These are phyloP conservation scores for Liasis olivaceus DNA, from an alignment of 2,797 vertebrate genomes.

Conservation along the genomic window DNA sequence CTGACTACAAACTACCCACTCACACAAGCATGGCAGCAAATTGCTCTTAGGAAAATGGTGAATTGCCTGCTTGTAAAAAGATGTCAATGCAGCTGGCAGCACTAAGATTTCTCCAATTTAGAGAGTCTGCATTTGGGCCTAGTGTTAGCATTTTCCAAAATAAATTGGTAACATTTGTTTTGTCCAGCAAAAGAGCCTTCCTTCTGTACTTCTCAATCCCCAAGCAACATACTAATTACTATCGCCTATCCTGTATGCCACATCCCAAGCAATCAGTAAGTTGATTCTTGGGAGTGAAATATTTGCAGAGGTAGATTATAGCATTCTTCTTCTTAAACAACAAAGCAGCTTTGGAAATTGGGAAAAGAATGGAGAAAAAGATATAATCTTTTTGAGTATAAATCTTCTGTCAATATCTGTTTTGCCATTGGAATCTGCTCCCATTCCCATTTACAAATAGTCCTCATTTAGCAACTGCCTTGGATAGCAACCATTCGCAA, in stretches of 20 bases:
- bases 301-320: background rate
- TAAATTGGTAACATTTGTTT: background rate
- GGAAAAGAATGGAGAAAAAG: background rate
- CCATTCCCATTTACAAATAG: background rate
- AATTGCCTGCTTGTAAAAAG: slow-evolving; percentile 45
- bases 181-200: rapidly evolving
- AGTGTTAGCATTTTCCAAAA: background rate
- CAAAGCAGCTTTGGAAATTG: background rate
- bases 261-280: background rate
- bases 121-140: background rate
- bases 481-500: background rate
- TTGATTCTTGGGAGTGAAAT: background rate
- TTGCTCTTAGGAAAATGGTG: background rate
- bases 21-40: background rate
- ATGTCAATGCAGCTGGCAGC: slow-evolving; percentile 36
- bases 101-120: background rate
- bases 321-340: background rate
- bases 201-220: rapidly evolving
- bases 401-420: background rate
- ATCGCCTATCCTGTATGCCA: background rate
- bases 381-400: background rate
- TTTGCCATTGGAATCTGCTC: background rate
- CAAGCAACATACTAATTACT: background rate
- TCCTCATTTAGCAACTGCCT: background rate
- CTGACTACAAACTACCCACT: slow-evolving; percentile 53